Evolutionary conservation across 2,888 invertebrate species (phyloP), one percentile per base, ranked within the genome.

Genomic region (Drosophila meridionalis): DNA sequence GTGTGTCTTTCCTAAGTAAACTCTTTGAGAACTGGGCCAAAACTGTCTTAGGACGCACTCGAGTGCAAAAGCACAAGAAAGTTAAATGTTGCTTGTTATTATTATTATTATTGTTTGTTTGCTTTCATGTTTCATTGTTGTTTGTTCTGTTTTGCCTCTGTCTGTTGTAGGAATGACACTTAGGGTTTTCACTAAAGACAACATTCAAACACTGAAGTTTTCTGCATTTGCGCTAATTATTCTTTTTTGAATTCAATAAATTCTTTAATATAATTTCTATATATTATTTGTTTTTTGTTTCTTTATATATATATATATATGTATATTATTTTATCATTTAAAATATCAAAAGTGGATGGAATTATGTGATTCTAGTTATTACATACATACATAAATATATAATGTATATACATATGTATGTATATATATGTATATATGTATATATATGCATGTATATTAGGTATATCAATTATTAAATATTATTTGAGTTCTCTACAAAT

Each of bases 261-360:
- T 76, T 38, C 53, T 38, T 38, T 53, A 14, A 53, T 38, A 53
- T 53, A 38, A 36, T 68, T 48, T 79, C 73, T 40, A 56, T 65
- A 66, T 81, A 62, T 40, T 36, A 2, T 36, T 61, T 64, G 55
- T 76, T 43, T 43, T 43, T 20, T 6, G 14, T 42, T 42, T 42
- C n/a, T 20, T 43, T 11, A 45, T 42, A 7, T 42, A n/a, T 42
- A 20, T 36, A 36, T 38, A 2, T 40, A 40, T 40, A 40, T 47
- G 28, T 47, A 48, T 48, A 30, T 8, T 48, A 30, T 30, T 48
- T 76, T 79, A 76, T 82, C 72, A 61, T 85, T 87, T 76, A 89
- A 85, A 89, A 90, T 90, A 90, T 90, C 90, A 88, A 86, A 86
- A 89, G 86, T 89, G 89, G 89, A 89, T 89, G 89, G 89, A 89